These are phyloP conservation scores for Yoshiicerus persimilis DNA, from an alignment of 1,140 invertebrate species.

Conservation along the genomic window DNA sequence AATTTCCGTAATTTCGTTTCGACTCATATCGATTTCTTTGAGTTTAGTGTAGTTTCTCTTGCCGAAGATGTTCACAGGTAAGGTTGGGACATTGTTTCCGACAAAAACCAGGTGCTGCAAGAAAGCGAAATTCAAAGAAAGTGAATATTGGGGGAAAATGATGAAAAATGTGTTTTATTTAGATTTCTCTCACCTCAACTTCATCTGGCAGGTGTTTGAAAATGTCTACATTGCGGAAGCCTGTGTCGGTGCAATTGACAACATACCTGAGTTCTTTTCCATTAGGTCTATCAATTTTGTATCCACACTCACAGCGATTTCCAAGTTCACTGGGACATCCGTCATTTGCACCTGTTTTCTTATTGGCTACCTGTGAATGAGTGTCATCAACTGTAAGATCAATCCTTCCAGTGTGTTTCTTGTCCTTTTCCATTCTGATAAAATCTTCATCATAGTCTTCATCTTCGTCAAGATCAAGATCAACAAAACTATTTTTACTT, in stretches of 20 bases:
- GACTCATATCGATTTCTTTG: conserved; percentile 73
- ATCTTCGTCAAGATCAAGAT: background rate
- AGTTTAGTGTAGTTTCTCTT: conserved; percentile 62
- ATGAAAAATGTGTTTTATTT: no score
- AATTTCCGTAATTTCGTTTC: conserved; percentile 73
- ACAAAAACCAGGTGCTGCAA: conserved; percentile 70
- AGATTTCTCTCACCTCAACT: conserved; percentile 58
- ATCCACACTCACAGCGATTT: conserved; percentile 51
- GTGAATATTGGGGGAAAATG: no score
- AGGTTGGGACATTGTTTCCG: conserved; percentile 66
- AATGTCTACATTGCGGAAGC: conserved; percentile 62
- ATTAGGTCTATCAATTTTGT: conserved; percentile 54
- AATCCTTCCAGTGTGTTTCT: background rate
- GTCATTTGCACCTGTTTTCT: background rate
- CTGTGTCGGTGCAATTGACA: conserved; percentile 71
- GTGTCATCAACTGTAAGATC: background rate
- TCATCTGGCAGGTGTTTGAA: conserved; percentile 65
- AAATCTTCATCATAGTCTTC: background rate
- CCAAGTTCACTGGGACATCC: conserved; percentile 51
- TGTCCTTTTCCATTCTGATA: background rate
- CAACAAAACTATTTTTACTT: background rate
- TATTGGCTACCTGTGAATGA: background rate
- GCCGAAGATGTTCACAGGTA: conserved; percentile 75
- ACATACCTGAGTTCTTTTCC: conserved; percentile 59
- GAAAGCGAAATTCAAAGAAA: background rate